Evolutionary conservation across 1,140 invertebrate genomes (phyloP).

Genomic region (Pachyrhynchus sulphureomaculatus): DNA sequence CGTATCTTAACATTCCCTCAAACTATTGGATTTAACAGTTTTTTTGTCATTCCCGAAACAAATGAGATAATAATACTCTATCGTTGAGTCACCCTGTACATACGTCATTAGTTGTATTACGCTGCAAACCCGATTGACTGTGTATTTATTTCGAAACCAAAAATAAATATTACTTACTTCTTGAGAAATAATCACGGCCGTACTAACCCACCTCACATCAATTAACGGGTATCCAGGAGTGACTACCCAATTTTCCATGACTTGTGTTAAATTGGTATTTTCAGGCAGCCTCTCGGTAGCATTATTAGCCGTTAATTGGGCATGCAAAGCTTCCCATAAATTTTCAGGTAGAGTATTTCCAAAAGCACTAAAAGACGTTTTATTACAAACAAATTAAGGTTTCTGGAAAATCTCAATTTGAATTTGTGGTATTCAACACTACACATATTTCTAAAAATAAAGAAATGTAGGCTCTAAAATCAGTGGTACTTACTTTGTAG

Average conservation of each 20-base stretch:
- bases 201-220: slow-evolving; percentile 17
- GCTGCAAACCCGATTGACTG: no score
- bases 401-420: not conserved
- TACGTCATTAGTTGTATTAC: no score
- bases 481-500: slow-evolving; percentile 19
- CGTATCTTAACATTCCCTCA: no score
- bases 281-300: slow-evolving; percentile 6
- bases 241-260: slow-evolving; percentile 64
- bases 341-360: slow-evolving; percentile 28
- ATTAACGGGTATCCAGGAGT: slow-evolving; percentile 64
- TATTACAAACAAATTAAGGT: slow-evolving; percentile 18
- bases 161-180: slow-evolving; percentile 25
- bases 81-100: no score
- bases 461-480: no score
- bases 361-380: slow-evolving; percentile 23
- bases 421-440: no score
- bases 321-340: slow-evolving; percentile 31
- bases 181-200: slow-evolving; percentile 31
- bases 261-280: slow-evolving; percentile 48
- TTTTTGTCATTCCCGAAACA: no score
- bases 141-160: no score
- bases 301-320: slow-evolving; percentile 33
- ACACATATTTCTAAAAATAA: no score
- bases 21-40: no score
- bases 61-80: no score